Base-by-base conservation (phyloP, 1,140 invertebrate genomes). In the Sesamia nonagrioides region DNA sequence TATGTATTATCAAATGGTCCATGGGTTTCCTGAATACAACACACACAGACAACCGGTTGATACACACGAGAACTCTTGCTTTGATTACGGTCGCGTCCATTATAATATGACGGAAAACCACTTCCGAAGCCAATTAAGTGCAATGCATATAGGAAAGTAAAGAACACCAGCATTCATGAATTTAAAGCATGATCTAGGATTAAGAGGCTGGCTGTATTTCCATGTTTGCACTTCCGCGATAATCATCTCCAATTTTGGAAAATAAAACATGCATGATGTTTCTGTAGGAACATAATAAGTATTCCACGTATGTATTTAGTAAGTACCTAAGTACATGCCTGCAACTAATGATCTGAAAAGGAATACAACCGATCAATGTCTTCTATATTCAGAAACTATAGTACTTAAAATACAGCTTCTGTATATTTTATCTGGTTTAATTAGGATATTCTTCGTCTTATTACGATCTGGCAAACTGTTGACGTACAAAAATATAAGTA, bases 1-100 rank as follows among this genome's bases (percentile, higher is more conserved):
- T 69, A n/a, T n/a, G n/a, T n/a, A 68, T 77, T 88, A 86, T 84
- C 78, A 82, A 85, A 72, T 83, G 85, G 80, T 76, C 78, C 80
- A 82, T 78, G 66, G 66, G 73, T 75, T 75, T 75, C 58, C 73
- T 75, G 73, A 75, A 75, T 63, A 58, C 61, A 75, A 42, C 33
- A 42, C 54, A 42, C 37, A 58, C 54, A 73, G n/a, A 73, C 33
- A 69, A 45, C 42, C 37, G 15, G 35, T 40, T 40, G n/a, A 17
- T 63, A 33, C 35, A 21, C 72, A 45, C 50, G 54, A 72, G 69
- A 56, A 17, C 56, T 52, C 68, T 74, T 45, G 56, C 56, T 74
- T 45, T 27, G 40, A 61, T 58, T 37, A 54, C 4, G 54, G 21
- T 35, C 48, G 52, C 27, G 33, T 35, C 50, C 42, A 69, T 69